phyloP scores from a whole-genome alignment of 2,113 vertebrate species.

The Ovis canadensis region DNA sequence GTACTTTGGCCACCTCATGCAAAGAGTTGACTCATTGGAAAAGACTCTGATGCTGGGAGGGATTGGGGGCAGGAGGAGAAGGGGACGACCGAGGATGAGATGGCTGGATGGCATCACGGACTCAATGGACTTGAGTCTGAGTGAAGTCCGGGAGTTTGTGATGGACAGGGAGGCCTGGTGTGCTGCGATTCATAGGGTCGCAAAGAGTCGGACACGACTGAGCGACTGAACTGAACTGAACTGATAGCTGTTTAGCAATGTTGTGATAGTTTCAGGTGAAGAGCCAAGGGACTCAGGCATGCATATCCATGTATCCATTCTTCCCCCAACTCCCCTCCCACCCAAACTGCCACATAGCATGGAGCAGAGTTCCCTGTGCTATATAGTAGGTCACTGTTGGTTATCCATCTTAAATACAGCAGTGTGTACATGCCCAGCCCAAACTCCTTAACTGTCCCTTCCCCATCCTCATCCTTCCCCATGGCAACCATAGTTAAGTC shows the following conservation, averaged over 20 bases:
- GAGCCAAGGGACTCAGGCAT: neutral
- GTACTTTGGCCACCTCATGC: no score
- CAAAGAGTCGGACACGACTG: no score
- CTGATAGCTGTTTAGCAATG: neutral
- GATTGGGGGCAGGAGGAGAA: no score
- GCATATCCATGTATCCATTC: neutral
- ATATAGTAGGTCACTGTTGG: neutral
- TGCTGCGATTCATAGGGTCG: no score
- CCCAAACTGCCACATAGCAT: neutral
- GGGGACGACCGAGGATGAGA: accelerated
- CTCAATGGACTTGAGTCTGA: no score
- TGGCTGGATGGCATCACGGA: no score
- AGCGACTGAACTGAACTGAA: no score
- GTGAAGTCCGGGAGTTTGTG: no score
- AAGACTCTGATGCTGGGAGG: no score
- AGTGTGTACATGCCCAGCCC: neutral
- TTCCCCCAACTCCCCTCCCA: neutral
- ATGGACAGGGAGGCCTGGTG: no score
- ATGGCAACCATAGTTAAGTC: neutral
- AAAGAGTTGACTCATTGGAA: no score
- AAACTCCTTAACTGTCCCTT: neutral
- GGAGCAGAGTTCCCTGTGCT: neutral
- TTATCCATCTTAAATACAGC: neutral
- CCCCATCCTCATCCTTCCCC: neutral
- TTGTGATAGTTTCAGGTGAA: neutral